Evolutionary conservation across 2,113 vertebrate species (phyloP).

Genomic region (Psilopogon haemacephalus): DNA sequence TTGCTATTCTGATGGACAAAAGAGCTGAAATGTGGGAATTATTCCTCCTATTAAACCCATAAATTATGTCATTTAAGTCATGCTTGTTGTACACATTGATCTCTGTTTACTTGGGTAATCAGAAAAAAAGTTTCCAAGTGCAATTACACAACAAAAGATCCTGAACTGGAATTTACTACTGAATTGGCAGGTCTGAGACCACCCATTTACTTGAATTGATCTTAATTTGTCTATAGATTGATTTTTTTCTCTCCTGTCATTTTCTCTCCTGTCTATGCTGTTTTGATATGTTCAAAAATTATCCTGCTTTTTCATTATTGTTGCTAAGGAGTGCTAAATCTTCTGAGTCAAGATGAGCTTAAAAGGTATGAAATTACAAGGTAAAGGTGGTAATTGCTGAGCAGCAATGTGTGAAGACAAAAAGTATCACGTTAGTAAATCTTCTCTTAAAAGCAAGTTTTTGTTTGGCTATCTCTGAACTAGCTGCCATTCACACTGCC

Average conservation of each 20-base stretch:
- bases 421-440: background rate
- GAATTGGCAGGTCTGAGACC: background rate
- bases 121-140: constrained; percentile 44
- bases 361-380: constrained; percentile 6
- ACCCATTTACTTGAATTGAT: constrained; percentile 25
- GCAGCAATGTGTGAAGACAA: background rate
- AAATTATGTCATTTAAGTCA: background rate
- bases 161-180: background rate
- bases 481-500: background rate
- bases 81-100: background rate
- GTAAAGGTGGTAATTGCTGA: background rate
- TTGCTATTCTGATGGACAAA: background rate
- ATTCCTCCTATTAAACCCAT: background rate
- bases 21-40: background rate
- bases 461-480: background rate
- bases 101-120: background rate
- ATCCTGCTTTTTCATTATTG: background rate
- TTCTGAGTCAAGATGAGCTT: background rate
- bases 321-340: background rate
- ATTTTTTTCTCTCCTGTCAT: background rate
- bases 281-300: background rate
- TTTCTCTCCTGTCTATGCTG: background rate
- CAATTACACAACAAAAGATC: constrained; percentile 38
- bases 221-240: constrained; percentile 6
- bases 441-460: background rate